A percentile compares a stretch with the other conserved stretches of the same genome.
phyloP scores from a whole-genome alignment of 2,113 vertebrate species.

The Tetraodon nigroviridis region DNA sequence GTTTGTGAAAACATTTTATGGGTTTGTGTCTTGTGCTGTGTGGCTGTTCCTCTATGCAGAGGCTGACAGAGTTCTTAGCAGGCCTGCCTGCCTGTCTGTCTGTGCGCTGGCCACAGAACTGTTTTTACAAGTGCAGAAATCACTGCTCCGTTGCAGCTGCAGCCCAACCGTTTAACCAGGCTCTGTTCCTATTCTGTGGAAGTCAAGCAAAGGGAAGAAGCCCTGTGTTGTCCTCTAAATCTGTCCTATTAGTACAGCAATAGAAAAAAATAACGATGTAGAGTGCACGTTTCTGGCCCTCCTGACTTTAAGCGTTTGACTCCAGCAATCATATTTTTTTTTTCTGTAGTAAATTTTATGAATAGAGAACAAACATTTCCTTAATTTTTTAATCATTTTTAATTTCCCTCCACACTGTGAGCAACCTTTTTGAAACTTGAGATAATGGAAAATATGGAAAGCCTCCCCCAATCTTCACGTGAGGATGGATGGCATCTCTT shows the following conservation, averaged over 20 bases:
- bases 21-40: conserved; percentile 18
- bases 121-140: conserved; percentile 75
- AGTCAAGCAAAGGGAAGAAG: conserved; percentile 48
- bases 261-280: conserved; percentile 25
- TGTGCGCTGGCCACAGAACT: conserved; percentile 62
- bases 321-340: not conserved
- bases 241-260: conserved; percentile 27
- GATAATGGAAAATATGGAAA: conserved; percentile 29
- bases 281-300: conserved; percentile 15
- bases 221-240: conserved; percentile 44
- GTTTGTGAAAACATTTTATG: conserved; percentile 10
- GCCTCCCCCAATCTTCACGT: conserved; percentile 52
- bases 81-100: conserved; percentile 51
- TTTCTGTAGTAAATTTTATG: not conserved
- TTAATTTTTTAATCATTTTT: conserved; percentile 30
- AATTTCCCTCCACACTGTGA: conserved; percentile 39
- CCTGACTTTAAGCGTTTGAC: conserved; percentile 4
- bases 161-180: conserved; percentile 70
- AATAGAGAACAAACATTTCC: too few relatives aligned
- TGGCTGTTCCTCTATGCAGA: conserved; percentile 20
- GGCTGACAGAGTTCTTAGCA: conserved; percentile 46
- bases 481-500: conserved; percentile 51
- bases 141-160: conserved; percentile 72
- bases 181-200: conserved; percentile 65
- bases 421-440: conserved; percentile 62